Base-by-base conservation (phyloP, 2,797 vertebrate genomes). In the Gymnopithys bicolor region DNA sequence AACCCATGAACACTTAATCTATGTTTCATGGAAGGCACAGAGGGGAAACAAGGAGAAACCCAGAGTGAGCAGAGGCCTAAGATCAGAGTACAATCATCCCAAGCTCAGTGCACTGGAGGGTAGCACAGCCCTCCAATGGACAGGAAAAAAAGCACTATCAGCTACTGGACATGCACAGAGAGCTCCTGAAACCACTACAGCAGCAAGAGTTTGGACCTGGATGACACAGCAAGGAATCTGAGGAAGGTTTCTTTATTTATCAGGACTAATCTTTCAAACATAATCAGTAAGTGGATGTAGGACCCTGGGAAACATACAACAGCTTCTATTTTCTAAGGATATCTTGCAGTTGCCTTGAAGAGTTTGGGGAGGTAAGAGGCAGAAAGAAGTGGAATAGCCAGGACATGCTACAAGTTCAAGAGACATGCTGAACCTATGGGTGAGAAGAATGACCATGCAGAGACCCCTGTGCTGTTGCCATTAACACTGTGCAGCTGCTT, bases 101-200 rank as follows among this genome's bases (percentile, higher is more conserved):
- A 70, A 82, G 10, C 15, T 62, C 43, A 14, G 48, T 4, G 2
- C 1, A 3, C 56, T 58, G 52, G 43, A 70, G 62, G 11, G 33
- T 30, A 53, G 76, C 33, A 25, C 1, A 0, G 19, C 6, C 6
- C 33, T 51, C 16, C 0, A 0, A 39, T 8, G 66, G 30, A 32
- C 14, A 41, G 25, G 18, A 46, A 63, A 52, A 33, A 48, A 60
- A 77, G 41, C 25, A 70, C 25, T 45, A 53, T 8, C 48, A 51
- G 35, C 49, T 53, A 43, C 33, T 9, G 23, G 51, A 41, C 33
- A 10, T 2, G 14, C 21, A 74, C 37, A 15, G 46, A 84, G 52
- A 78, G 39, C 75, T 60, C 33, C 62, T 70, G 32, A 18, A 73
- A 48, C n/a, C 51, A 32, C 5, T 33, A n/a, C 11, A 63, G 71